Evolutionary conservation across 2,888 invertebrate species (phyloP).

Genomic region (Platycheirus rosarum): DNA sequence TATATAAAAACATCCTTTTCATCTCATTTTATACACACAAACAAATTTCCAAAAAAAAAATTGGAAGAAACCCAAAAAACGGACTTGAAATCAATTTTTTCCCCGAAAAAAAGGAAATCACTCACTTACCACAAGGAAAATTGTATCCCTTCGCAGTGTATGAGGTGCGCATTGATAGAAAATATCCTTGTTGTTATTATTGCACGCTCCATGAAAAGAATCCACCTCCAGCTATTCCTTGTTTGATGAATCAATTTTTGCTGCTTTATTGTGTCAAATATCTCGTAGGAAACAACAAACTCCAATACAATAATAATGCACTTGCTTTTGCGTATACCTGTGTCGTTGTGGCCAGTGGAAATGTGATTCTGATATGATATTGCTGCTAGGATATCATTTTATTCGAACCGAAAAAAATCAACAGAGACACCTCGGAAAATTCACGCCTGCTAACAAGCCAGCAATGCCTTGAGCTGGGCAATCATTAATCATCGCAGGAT

Average conservation of each 20-base stretch:
- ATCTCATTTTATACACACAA: conserved; percentile 53
- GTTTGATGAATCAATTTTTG: conserved; percentile 68
- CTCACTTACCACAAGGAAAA: conserved; percentile 72
- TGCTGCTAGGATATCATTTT: conserved; percentile 29
- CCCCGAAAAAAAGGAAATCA: conserved; percentile 60
- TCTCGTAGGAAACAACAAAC: neutral
- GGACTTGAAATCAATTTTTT: conserved; percentile 58
- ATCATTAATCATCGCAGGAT: conserved; percentile 69
- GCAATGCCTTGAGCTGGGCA: conserved; percentile 42
- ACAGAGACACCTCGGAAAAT: conserved; percentile 57
- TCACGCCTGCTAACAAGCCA: conserved; percentile 68
- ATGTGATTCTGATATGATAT: conserved; percentile 25
- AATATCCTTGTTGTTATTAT: conserved; percentile 48
- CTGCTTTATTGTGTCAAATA: conserved; percentile 21
- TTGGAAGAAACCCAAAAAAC: conserved; percentile 19
- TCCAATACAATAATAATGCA: conserved; percentile 11
- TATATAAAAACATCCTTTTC: conserved; percentile 72
- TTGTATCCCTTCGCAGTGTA: conserved; percentile 57
- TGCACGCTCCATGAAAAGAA: conserved; percentile 38
- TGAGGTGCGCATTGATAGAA: conserved; percentile 61
- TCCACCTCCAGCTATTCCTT: conserved; percentile 42
- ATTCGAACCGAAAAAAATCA: conserved; percentile 19
- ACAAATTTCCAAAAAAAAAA: conserved; percentile 24
- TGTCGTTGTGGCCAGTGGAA: conserved; percentile 4
- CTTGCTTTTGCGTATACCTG: conserved; percentile 57